Evolutionary conservation across 2,113 vertebrate genomes (phyloP), one percentile per base, ranked within the genome.

Genomic region (Mirza zaza): DNA sequence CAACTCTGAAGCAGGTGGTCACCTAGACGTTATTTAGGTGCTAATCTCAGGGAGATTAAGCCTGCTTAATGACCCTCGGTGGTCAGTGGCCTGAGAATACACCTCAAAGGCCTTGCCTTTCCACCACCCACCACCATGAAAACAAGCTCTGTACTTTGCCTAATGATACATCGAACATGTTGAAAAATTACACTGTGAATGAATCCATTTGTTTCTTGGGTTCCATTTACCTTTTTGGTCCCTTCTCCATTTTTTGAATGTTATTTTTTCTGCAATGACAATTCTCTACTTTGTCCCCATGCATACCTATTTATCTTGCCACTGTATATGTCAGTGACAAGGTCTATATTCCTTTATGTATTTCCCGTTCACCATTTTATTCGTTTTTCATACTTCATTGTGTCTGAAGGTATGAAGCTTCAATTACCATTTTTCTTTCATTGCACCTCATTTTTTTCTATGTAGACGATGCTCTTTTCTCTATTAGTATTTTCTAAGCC

Each of bases 291-390:
- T 95, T 89, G 84, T 97, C 92, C 85, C 68, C 27, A 7, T 96
- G 81, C 67, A 39, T 34, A 67, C 67, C 76, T 96, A 96, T 98
- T 96, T 96, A 85, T 97, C 95, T 98, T 98, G 55, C 76, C 77
- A 73, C 75, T 86, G 61, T 93, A 81, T 92, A 82, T 57, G 88
- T 89, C 87, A 85, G 76, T 89, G 95, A 96, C 97, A 96, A 73
- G 94, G 80, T 89, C 90, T 95, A 94, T 95, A 96, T 97, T 92
- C 95, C 90, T 96, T 92, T 96, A 79, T 95, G 90, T 97, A 86
- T 97, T 96, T 97, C 87, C 76, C 87, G 14, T 92, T 95, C 93
- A 90, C 89, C 94, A 80, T 96, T 97, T 97, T 95, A 93, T 96
- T 97, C 6, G 3, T 93, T 97, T 97, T 95, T 97, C 87, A 75